Evolutionary conservation across 2,113 vertebrate species (phyloP).

Genomic region (Halichoerus grypus): DNA sequence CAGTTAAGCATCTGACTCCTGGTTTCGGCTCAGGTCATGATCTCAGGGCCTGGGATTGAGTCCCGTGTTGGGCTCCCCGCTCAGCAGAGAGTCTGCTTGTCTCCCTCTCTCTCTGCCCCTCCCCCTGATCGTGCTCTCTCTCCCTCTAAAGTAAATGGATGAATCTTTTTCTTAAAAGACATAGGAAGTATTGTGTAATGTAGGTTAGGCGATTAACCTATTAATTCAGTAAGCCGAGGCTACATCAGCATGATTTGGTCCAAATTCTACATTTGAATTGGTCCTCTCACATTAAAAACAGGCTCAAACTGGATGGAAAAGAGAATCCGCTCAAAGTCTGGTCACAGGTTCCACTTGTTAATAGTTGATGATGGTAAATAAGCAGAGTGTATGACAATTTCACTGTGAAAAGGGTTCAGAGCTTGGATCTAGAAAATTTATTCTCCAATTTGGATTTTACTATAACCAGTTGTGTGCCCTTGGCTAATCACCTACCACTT

Average conservation of each 20-base stretch:
- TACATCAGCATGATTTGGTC: background rate
- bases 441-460: background rate
- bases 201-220: background rate
- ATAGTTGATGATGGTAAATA: background rate
- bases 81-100: no score
- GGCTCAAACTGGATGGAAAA: background rate
- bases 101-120: no score
- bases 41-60: no score
- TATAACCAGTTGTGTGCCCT: background rate
- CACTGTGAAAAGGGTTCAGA: no score
- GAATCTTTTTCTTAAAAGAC: background rate
- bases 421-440: background rate
- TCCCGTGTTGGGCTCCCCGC: no score
- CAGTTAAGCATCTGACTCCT: no score
- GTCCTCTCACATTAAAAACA: background rate
- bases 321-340: background rate
- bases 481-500: background rate
- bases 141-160: no score
- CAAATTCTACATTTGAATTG: background rate
- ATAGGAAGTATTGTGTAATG: background rate
- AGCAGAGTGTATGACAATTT: no score
- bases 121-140: no score
- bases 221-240: background rate
- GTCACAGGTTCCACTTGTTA: background rate
- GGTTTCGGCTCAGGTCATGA: no score